phyloP scores from a whole-genome alignment of 2,797 vertebrate species.

The Eulemur albifrons region DNA sequence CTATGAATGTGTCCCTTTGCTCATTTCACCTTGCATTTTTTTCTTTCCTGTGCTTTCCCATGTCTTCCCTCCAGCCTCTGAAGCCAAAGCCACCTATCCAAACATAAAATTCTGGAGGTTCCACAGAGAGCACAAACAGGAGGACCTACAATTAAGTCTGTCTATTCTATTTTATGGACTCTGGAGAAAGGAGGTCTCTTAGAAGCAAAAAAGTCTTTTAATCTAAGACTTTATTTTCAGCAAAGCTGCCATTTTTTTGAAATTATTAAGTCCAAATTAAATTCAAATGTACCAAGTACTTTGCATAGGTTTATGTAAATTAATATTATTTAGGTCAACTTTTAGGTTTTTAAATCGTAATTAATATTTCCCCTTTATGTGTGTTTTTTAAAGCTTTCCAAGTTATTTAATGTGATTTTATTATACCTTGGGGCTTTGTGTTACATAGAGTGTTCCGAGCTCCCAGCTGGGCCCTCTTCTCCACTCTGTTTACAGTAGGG shows the following conservation, averaged over 20 bases:
- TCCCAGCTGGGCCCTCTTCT: background rate
- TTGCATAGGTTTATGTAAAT: background rate
- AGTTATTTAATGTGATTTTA: background rate
- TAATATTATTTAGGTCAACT: background rate
- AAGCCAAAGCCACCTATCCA: background rate
- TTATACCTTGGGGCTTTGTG: background rate
- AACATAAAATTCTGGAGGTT: background rate
- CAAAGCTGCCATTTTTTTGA: background rate
- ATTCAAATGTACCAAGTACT: background rate
- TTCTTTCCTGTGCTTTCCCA: background rate
- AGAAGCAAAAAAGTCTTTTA: background rate
- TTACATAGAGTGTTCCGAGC: background rate
- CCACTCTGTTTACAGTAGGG: background rate
- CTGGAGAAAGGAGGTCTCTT: background rate
- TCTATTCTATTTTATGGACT: background rate
- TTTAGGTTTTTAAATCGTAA: background rate
- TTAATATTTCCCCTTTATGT: background rate
- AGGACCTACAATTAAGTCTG: background rate
- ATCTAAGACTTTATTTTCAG: background rate
- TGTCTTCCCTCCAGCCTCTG: background rate
- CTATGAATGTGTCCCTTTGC: background rate
- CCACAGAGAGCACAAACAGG: background rate
- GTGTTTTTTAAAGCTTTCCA: background rate
- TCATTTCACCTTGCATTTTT: background rate
- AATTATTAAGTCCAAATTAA: background rate